Evolutionary conservation across 2,888 invertebrate species (phyloP).

Genomic region (Protophormia terraenovae): DNA sequence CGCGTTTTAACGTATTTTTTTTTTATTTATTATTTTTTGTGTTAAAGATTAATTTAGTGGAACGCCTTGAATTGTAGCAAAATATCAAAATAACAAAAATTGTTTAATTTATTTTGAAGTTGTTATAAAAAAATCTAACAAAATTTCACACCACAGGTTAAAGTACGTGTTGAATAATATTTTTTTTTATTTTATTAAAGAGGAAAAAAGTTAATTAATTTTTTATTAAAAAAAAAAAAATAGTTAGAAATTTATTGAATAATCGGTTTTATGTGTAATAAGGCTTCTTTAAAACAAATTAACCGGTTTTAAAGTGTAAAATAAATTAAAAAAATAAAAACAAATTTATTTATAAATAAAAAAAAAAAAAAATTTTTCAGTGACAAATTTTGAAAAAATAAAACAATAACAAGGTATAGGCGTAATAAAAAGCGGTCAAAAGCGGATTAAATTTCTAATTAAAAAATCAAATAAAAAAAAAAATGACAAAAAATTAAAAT

Average conservation of each 20-base stretch:
- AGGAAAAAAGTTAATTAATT: conserved; percentile 23
- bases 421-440: not conserved
- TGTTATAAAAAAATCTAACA: conserved; percentile 45
- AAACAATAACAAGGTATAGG: not conserved
- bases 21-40: not conserved
- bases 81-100: not conserved
- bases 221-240: not conserved
- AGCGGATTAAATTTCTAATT: not conserved
- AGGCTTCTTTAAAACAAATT: conserved; percentile 47
- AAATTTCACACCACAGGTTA: conserved; percentile 66
- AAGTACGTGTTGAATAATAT: conserved; percentile 57
- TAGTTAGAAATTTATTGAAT: conserved; percentile 29
- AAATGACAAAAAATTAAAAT: not conserved
- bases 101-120: conserved; percentile 8
- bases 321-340: not conserved
- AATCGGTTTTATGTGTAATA: conserved; percentile 31
- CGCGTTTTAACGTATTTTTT: conserved; percentile 15
- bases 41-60: too few species aligned
- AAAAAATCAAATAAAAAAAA: too few species aligned
- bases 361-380: conserved; percentile 31
- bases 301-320: conserved; percentile 41
- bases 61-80: conserved; percentile 29
- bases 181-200: not conserved
- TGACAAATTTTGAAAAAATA: not conserved
- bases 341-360: conserved; percentile 27